Evolutionary conservation across 2,113 vertebrate genomes (phyloP), one percentile per base, ranked within the genome.

Genomic region (Coregonus clupeaformis): DNA sequence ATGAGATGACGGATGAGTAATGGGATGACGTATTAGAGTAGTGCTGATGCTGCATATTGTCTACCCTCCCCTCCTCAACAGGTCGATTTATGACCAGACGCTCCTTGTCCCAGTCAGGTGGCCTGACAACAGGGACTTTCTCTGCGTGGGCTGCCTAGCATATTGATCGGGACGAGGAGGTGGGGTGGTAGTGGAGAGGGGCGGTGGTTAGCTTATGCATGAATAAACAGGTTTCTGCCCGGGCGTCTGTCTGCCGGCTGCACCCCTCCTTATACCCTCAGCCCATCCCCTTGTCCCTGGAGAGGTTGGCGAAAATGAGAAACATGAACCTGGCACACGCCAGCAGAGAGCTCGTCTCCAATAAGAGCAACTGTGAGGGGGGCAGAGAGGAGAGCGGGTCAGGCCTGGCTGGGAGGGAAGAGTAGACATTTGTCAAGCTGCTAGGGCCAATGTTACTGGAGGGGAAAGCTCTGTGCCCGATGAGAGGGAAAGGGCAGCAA

Each of bases 1-100:
- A 85, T 81, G 60, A 87, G 75, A 84, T 81, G 80, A 87, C 75
- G 83, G 83, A 83, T 80, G 86, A 88, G 82, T 76, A 80, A 82
- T 71, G 83, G 76, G 60, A 18, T 52, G 73, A 73, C n/a, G 49
- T 25, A 24, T 7, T 16, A 9, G n/a, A 74, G 74, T 75, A 71
- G 72, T 9, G 80, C 87, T 88, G 89, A 87, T 71, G 85, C 87
- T 73, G 89, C 86, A 80, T 0, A 80, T 57, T 27, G 9, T 78
- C 59, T 70, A 47, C 22, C 11, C 30, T 57, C 68, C 12, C 3
- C 30, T 22, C n/a, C 57, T 9, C n/a, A 60, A n/a, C 65, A 20
- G 29, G 16, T 9, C 20, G 18, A 32, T 67, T 14, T 67, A 30
- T 22, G 25, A 20, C 69, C 62, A 22, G 47, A 59, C 49, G 55